Percentiles rank a stretch among this genome's conserved stretches.
phyloP scores from a whole-genome alignment of 1,140 invertebrate genomes.

The Heliothis subflexa region DNA sequence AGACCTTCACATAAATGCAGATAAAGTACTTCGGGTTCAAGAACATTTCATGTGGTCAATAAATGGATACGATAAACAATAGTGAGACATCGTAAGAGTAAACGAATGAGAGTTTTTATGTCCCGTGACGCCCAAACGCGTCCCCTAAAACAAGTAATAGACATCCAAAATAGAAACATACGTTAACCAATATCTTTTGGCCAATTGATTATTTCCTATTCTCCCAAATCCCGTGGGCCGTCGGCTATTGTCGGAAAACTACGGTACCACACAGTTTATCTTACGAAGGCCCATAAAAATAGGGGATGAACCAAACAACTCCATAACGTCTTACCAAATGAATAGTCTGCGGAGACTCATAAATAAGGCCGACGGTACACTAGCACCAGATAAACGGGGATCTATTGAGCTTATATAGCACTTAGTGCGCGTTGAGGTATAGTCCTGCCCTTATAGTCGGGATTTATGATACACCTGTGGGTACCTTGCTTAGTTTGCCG shows the following conservation, averaged over 20 bases:
- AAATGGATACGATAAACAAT: too few species aligned
- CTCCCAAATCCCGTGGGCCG: conserved; percentile 30
- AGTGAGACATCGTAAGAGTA: background rate
- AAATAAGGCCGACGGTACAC: conserved; percentile 63
- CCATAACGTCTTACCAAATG: conserved; percentile 59
- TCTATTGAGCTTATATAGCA: conserved; percentile 68
- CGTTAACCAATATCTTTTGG: conserved; percentile 40
- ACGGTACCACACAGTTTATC: conserved; percentile 50
- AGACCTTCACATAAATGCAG: too few species aligned
- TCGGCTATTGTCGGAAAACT: conserved; percentile 26
- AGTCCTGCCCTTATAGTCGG: conserved; percentile 50
- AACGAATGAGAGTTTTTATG: conserved; percentile 20
- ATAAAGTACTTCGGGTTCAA: too few species aligned
- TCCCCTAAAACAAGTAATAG: conserved; percentile 10
- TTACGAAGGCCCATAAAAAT: conserved; percentile 53
- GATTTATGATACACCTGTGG: conserved; percentile 68
- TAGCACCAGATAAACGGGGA: conserved; percentile 64
- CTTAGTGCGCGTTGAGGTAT: conserved; percentile 53
- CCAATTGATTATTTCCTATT: conserved; percentile 51
- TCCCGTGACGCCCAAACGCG: background rate
- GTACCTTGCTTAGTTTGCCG: conserved; percentile 45
- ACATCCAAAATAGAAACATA: conserved; percentile 19
- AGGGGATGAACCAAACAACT: conserved; percentile 57
- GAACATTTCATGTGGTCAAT: too few species aligned
- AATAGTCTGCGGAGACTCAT: conserved; percentile 60